These are phyloP conservation scores for Atta texana DNA, from an alignment of 1,140 invertebrate genomes.

Conservation along the genomic window DNA sequence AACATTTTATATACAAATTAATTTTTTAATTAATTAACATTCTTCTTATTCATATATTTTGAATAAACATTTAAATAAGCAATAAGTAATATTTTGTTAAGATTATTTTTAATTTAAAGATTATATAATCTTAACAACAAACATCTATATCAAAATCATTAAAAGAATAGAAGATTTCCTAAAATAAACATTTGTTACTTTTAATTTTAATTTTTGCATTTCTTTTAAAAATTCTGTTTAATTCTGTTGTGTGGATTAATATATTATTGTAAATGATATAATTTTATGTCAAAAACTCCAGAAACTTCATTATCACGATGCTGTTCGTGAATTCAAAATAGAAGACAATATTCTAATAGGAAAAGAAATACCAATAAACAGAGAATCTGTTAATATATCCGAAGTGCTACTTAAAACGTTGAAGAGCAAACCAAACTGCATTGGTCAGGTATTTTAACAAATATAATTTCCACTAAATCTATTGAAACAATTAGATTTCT, in stretches of 20 bases:
- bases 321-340: constrained; percentile 8
- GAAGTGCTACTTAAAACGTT: constrained; percentile 30
- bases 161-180: neutral
- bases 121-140: neutral
- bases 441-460: constrained; percentile 38
- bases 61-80: neutral
- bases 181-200: neutral
- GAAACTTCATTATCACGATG: constrained; percentile 12
- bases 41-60: neutral
- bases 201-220: neutral
- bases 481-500: neutral
- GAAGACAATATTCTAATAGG: constrained; percentile 42
- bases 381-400: neutral
- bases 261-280: neutral
- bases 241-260: neutral
- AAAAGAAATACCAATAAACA: constrained; percentile 10
- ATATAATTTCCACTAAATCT: neutral
- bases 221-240: neutral
- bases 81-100: too few relatives aligned
- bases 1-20: neutral
- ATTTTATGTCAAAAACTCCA: neutral
- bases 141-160: neutral
- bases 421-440: constrained; percentile 5
- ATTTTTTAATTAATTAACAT: neutral
- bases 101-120: too few relatives aligned